phyloP scores from a whole-genome alignment of 2,113 vertebrate genomes.

The Excalfactoria chinensis region DNA sequence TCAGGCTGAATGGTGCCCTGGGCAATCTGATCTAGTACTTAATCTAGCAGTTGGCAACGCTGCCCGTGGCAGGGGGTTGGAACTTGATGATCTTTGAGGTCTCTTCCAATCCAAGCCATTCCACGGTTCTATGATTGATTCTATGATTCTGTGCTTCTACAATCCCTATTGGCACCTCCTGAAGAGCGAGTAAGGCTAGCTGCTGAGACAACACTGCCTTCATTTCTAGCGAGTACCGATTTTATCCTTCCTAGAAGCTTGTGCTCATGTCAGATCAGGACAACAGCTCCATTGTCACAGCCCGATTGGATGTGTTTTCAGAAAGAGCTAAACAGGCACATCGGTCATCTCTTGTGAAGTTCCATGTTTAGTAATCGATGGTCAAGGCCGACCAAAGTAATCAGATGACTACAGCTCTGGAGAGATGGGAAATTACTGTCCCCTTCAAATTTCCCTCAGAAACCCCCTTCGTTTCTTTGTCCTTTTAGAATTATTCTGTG shows the following conservation, averaged over 20 bases:
- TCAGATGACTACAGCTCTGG: background rate
- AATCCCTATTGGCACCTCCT: background rate
- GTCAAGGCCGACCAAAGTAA: background rate
- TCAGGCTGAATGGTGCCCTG: no score
- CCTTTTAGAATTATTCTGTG: background rate
- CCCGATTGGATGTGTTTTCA: background rate
- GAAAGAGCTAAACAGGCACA: background rate
- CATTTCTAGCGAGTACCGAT: slow-evolving; percentile 51
- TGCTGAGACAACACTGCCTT: background rate
- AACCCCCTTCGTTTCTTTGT: background rate
- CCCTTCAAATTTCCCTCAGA: slow-evolving; percentile 26
- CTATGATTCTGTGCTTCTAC: no score
- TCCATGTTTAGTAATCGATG: background rate
- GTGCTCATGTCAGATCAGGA: background rate
- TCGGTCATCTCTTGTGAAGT: background rate
- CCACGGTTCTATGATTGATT: no score
- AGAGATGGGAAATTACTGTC: slow-evolving; percentile 31
- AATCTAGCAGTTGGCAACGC: no score
- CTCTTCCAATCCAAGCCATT: no score
- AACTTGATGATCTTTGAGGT: no score
- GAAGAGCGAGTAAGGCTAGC: background rate
- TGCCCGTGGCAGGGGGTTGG: no score
- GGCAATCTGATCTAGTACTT: no score
- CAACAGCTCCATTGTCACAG: background rate
- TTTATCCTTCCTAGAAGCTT: background rate